Evolutionary conservation across 2,113 vertebrate species (phyloP).

Genomic region (Scalopus aquaticus): DNA sequence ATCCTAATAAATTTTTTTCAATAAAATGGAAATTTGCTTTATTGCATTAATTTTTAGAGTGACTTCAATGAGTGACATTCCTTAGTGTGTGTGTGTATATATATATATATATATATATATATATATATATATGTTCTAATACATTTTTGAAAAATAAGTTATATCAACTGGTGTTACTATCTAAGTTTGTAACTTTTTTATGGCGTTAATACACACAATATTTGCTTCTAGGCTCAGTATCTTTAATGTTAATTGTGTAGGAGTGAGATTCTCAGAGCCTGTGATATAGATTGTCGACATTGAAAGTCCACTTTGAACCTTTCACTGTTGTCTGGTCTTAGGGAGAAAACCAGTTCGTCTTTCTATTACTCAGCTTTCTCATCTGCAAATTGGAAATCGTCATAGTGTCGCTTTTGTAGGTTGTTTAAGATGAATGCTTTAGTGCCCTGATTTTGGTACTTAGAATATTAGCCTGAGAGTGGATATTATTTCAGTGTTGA

Average conservation of each 20-base stretch:
- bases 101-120: too few species aligned
- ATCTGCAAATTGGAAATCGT: background rate
- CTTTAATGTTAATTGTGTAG: background rate
- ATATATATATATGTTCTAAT: background rate
- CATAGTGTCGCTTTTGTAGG: background rate
- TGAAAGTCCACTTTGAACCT: background rate
- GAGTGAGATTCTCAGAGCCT: background rate
- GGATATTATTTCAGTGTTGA: background rate
- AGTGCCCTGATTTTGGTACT: background rate
- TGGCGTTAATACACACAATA: background rate
- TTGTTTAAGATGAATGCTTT: background rate
- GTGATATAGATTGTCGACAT: background rate
- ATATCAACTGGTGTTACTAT: background rate
- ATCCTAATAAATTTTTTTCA: background rate
- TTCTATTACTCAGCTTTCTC: background rate
- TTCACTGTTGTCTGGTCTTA: background rate
- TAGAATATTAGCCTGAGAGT: background rate
- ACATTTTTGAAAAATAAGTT: background rate
- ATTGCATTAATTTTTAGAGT: background rate
- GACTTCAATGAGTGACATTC: background rate
- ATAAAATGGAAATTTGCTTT: background rate
- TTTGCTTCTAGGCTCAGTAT: background rate
- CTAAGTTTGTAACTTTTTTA: background rate
- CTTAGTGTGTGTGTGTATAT: too few species aligned
- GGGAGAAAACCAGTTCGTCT: background rate